Percentiles rank a stretch among this genome's conserved stretches.
Conservation (phyloP, 2,888 invertebrate species). For the Encarsia formosa region DNA sequence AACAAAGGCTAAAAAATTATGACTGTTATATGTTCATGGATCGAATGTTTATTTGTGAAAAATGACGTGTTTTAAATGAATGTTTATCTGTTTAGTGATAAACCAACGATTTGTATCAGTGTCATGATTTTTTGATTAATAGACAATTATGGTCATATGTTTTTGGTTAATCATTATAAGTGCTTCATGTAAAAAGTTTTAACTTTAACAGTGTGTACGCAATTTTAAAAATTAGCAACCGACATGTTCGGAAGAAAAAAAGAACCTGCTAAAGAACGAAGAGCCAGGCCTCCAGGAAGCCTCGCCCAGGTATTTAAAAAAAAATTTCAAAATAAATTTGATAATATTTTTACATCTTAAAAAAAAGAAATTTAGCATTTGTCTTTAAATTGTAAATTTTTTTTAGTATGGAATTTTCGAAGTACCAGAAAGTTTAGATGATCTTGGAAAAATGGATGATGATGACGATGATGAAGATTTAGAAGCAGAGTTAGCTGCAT, state of each 20-base stretch:
- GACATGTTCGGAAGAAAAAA: conserved; percentile 45
- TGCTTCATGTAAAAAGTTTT: too few relatives aligned
- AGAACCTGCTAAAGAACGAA: conserved; percentile 33
- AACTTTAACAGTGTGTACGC: too few relatives aligned
- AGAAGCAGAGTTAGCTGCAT: conserved; percentile 80
- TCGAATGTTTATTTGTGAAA: too few relatives aligned
- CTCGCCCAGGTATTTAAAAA: conserved; percentile 40
- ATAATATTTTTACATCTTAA: neutral
- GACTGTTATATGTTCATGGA: too few relatives aligned
- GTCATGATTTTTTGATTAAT: too few relatives aligned
- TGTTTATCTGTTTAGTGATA: too few relatives aligned
- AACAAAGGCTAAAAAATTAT: too few relatives aligned
- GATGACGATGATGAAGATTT: conserved; percentile 71
- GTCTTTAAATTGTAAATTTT: neutral
- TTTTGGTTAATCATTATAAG: too few relatives aligned
- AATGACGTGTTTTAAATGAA: too few relatives aligned
- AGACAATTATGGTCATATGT: too few relatives aligned
- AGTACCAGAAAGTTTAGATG: conserved; percentile 62
- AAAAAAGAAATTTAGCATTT: neutral
- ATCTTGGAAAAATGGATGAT: conserved; percentile 57
- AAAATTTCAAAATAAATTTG: neutral
- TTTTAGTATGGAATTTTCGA: conserved; percentile 73
- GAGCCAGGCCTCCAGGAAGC: conserved; percentile 36
- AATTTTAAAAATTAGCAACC: too few relatives aligned
- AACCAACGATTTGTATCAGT: too few relatives aligned